Percentiles rank a stretch among this genome's conserved stretches.
These are phyloP conservation scores for Lycodopsis pacificus DNA, from an alignment of 2,797 vertebrate genomes.

Conservation along the genomic window DNA sequence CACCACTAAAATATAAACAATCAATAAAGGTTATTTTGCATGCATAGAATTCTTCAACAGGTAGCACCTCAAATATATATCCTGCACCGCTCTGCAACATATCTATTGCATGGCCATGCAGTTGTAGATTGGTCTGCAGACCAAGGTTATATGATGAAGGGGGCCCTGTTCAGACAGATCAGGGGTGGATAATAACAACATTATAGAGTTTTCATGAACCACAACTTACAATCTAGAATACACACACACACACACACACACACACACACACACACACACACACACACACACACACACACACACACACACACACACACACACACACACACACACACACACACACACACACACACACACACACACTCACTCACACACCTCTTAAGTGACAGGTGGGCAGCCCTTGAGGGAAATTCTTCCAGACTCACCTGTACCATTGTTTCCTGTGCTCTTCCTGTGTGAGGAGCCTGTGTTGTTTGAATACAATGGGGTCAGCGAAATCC, in stretches of 20 bases:
- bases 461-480: slow-evolving; percentile 78
- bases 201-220: neutral
- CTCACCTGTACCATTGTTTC: slow-evolving; percentile 78
- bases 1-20: neutral
- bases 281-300: neutral
- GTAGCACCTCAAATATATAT: neutral
- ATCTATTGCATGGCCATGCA: neutral
- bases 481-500: slow-evolving; percentile 78
- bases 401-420: slow-evolving; percentile 59
- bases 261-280: neutral
- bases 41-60: neutral
- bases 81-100: neutral
- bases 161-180: neutral
- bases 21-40: neutral
- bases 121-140: neutral
- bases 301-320: neutral
- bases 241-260: neutral
- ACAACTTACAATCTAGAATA: neutral
- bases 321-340: neutral
- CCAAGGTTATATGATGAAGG: neutral
- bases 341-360: neutral
- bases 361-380: slow-evolving; percentile 17
- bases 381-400: slow-evolving; percentile 58
- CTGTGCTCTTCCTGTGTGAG: slow-evolving; percentile 78
- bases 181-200: neutral